Conservation (phyloP, 2,113 vertebrate species). For the Circaetus gallicus region DNA sequence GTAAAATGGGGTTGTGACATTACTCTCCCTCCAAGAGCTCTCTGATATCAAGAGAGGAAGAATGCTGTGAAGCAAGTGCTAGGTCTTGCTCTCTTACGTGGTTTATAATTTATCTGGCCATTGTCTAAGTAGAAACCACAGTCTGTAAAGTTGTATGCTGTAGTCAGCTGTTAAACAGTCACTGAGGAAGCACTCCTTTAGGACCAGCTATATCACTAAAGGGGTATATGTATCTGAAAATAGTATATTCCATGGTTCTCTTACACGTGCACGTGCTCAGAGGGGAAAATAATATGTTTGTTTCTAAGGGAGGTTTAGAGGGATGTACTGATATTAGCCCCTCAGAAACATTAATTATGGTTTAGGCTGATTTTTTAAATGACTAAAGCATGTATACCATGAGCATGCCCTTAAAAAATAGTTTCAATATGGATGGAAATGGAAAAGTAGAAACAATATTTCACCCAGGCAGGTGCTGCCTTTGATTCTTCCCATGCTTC, state of each 20-base stretch:
- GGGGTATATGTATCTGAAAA: not conserved
- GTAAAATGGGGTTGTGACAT: not conserved
- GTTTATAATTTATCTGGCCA: not conserved
- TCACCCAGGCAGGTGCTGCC: not conserved
- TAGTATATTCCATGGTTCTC: not conserved
- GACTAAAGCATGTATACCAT: not conserved
- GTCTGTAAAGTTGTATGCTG: not conserved
- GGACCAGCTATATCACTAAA: not conserved
- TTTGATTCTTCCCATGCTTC: not conserved
- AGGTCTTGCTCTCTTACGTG: not conserved
- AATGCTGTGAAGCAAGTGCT: not conserved
- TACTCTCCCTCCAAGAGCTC: not conserved
- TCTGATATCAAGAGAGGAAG: not conserved
- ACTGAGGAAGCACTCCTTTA: not conserved
- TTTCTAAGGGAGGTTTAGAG: not conserved
- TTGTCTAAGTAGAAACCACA: not conserved
- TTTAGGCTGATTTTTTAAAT: not conserved
- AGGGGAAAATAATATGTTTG: not conserved
- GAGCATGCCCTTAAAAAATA: not conserved
- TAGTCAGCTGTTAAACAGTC: not conserved
- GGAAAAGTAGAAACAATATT: not conserved
- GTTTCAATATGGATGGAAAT: not conserved
- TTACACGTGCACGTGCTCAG: not conserved
- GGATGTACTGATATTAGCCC: not conserved
- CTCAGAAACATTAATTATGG: not conserved